Evolutionary conservation across 2,888 invertebrate genomes (phyloP), one percentile per base, ranked within the genome.

Genomic region (Chymomyza procnemis): DNA sequence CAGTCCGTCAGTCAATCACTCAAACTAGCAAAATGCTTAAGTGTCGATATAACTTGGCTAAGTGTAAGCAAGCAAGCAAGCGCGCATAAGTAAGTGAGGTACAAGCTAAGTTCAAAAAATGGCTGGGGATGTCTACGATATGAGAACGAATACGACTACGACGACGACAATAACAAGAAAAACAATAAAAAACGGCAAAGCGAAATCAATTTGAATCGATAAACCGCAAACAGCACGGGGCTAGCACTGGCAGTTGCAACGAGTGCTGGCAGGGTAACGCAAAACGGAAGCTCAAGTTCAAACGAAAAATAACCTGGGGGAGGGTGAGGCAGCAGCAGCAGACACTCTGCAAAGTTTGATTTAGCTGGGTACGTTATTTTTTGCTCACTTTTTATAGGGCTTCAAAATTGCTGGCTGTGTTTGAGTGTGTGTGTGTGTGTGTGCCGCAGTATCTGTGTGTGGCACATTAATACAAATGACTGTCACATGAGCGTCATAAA

Each of bases 401-500:
- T 48, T 48, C 61, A 34, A 19, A n/a, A 41, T n/a, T 34, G 21
- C 18, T 18, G 16, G 12, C 6, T n/a, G 47, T 63, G 54, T 47
- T 59, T 22, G 14, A 21, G 47, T 63, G 54, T 47, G 61, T 22
- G 64, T 22, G 41, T 58, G 60, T 61, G 30, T 66, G 67, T 62
- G 68, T 65, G 67, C 57, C 52, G 52, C 61, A 59, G 62, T 64
- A 66, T 64, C 63, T 70, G 71, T 73, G 77, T 69, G 69, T 66
- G 67, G 74, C 73, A 80, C 81, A 80, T 84, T 80, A 78, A 84
- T 80, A 84, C 80, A 84, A 80, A 84, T 84, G 80, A 84, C 84
- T 84, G 80, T 84, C 84, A 84, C 80, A 80, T 80, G 80, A 80
- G 84, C 79, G 84, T 84, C 81, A 80, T 84, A 80, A 80, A 80